phyloP scores from a whole-genome alignment of 2,797 vertebrate genomes.

The Poliocrania exsul region DNA sequence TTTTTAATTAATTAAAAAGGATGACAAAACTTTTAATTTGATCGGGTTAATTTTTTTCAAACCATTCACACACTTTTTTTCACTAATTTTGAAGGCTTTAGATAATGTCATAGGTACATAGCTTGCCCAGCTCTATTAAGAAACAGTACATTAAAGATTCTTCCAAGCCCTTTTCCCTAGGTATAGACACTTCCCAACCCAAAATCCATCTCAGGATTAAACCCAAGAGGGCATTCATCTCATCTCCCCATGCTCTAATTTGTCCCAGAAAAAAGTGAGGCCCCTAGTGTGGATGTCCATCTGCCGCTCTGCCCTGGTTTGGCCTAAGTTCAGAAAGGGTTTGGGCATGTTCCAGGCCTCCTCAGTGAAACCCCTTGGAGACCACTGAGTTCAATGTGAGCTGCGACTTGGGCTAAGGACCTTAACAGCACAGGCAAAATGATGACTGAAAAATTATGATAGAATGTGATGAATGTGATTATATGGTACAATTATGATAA shows the following conservation, averaged over 20 bases:
- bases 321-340: not conserved
- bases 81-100: not conserved
- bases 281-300: not conserved
- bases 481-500: not conserved
- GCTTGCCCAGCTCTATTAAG: not conserved
- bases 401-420: not conserved
- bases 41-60: not conserved
- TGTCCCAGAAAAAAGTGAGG: not conserved
- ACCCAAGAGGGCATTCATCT: not conserved
- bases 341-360: not conserved
- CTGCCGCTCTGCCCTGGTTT: not conserved
- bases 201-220: not conserved
- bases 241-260: not conserved
- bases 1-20: not conserved
- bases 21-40: not conserved
- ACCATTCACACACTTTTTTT: not conserved
- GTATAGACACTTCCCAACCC: not conserved
- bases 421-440: not conserved
- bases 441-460: not conserved
- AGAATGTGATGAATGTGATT: not conserved
- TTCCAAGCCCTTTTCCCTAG: not conserved
- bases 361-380: not conserved
- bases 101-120: not conserved
- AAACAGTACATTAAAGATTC: not conserved
- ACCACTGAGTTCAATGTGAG: not conserved